A percentile compares a stretch with the other conserved stretches of the same genome.
These are phyloP conservation scores for Ennomos fuscantarius DNA, from an alignment of 2,888 invertebrate genomes.

Conservation along the genomic window DNA sequence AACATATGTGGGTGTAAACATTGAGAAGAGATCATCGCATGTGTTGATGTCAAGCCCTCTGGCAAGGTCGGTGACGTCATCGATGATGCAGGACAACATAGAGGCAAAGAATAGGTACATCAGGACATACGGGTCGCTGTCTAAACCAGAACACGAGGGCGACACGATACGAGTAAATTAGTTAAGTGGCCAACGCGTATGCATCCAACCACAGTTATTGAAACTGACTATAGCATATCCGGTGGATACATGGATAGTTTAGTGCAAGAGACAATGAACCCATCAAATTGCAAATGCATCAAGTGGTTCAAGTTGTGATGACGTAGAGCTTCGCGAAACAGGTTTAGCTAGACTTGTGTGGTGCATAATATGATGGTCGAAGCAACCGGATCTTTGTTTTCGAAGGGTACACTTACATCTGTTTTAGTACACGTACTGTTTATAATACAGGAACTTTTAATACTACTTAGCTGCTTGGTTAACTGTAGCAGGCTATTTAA, in stretches of 20 bases:
- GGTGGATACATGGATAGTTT: slow-evolving; percentile 57
- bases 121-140: slow-evolving; percentile 64
- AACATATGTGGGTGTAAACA: slow-evolving; percentile 64
- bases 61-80: slow-evolving; percentile 79
- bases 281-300: slow-evolving; percentile 59
- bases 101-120: neutral
- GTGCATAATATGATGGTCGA: slow-evolving; percentile 18
- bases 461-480: too few species aligned
- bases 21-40: slow-evolving; percentile 61
- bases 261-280: slow-evolving; percentile 56
- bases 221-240: slow-evolving; percentile 54
- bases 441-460: too few species aligned
- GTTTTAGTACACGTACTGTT: too few species aligned
- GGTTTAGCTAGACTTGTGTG: slow-evolving; percentile 53
- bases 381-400: slow-evolving; percentile 33
- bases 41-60: slow-evolving; percentile 61
- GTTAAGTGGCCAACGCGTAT: slow-evolving; percentile 62
- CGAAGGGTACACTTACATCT: neutral
- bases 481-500: too few species aligned
- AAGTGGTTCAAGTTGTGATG: slow-evolving; percentile 47
- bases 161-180: slow-evolving; percentile 55
- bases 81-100: slow-evolving; percentile 57
- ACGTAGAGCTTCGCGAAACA: slow-evolving; percentile 54
- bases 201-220: slow-evolving; percentile 38
- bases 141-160: slow-evolving; percentile 53